Evolutionary conservation across 2,113 vertebrate species (phyloP), one percentile per base, ranked within the genome.

Genomic region (Oreochromis spilurus): DNA sequence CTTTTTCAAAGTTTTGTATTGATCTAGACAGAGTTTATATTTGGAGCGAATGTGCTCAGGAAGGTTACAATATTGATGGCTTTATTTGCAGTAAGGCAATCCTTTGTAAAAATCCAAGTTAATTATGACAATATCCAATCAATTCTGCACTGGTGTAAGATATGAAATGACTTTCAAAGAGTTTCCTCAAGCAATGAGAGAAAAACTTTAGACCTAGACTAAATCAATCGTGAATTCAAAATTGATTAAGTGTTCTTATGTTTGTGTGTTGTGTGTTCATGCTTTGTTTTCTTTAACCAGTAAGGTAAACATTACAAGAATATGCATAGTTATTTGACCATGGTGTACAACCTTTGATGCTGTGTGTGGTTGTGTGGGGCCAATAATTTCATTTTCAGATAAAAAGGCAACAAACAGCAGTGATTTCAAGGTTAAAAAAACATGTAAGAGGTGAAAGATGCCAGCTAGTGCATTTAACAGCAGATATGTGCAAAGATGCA

Each of bases 21-120:
- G 82, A 91, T 88, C 91, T 67, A 17, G 82, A 24, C 8, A 85
- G 57, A 70, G 26, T 45, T 70, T 43, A 62, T 81, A 86, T 83
- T 82, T 83, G 31, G 55, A 52, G 21, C 3, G 4, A 85, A 26
- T 60, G 14, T 82, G 38, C 57, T 81, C 9, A 50, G 29, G 50
- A 92, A 88, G 67, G 82, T 93, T 81, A 84, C 16, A 10, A 2
- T 77, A 88, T 86, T 89, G 82, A 85, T 91, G 48, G 36, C 43
- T 88, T 55, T 36, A 70, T 83, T 86, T 86, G 53, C 11, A 91
- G 80, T 16, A 88, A 58, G 53, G 48, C 4, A 31, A 79, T 55
- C 48, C 36, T 89, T 90, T 87, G 81, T 91, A 84, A 83, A 87
- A 89, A 48, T 72, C 19, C 70, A 84, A 70, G 19, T 70, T 86